phyloP scores from a whole-genome alignment of 2,888 invertebrate genomes.

The Drosophila kambysellisi region DNA sequence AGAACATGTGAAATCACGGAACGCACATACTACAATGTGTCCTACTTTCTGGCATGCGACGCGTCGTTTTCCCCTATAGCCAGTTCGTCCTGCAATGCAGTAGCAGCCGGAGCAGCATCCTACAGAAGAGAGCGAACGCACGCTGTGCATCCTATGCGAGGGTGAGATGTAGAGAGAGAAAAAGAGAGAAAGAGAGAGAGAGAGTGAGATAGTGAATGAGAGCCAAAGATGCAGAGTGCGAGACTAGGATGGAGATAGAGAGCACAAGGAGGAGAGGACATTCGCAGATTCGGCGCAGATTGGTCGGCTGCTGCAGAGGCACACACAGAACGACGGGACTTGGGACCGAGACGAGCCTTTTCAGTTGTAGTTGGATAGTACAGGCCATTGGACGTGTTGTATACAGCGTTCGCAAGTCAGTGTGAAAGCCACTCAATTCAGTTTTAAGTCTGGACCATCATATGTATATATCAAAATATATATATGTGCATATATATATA shows the following conservation, averaged over 20 bases:
- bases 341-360: slow-evolving; percentile 63
- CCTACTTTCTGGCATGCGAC: slow-evolving; percentile 69
- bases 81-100: slow-evolving; percentile 13
- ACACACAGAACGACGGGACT: slow-evolving; percentile 29
- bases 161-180: slow-evolving; percentile 2
- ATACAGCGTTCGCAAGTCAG: slow-evolving; percentile 67
- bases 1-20: slow-evolving; percentile 21
- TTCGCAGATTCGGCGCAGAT: slow-evolving; percentile 58
- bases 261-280: slow-evolving; percentile 12
- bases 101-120: slow-evolving; percentile 11
- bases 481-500: background rate
- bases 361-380: slow-evolving; percentile 85
- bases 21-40: slow-evolving; percentile 52
- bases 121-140: slow-evolving; percentile 17
- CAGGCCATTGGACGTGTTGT: slow-evolving; percentile 83
- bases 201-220: background rate
- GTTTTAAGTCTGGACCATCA: slow-evolving; percentile 23
- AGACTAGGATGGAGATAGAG: slow-evolving; percentile 24
- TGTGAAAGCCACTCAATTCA: slow-evolving; percentile 24
- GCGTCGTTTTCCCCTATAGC: slow-evolving; percentile 51
- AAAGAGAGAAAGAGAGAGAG: background rate
- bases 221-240: slow-evolving; percentile 4
- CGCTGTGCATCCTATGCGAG: slow-evolving; percentile 9
- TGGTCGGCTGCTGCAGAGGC: slow-evolving; percentile 60
- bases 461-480: background rate